These are phyloP conservation scores for Gambusia holbrooki DNA, from an alignment of 2,113 vertebrate genomes.

Conservation along the genomic window DNA sequence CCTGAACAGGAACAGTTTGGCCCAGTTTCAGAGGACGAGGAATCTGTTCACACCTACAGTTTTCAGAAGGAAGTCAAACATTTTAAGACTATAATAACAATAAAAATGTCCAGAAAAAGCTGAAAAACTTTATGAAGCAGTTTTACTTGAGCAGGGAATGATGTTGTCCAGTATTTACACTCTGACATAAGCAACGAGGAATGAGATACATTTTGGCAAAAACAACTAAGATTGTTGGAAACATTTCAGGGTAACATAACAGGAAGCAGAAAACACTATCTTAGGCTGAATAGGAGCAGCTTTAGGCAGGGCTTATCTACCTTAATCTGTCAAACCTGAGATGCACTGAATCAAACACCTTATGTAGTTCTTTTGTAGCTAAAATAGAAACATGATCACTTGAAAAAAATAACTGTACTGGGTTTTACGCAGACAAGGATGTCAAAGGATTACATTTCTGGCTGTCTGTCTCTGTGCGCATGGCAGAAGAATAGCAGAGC, in stretches of 20 bases:
- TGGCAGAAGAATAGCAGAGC: background rate
- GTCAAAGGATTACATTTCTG: background rate
- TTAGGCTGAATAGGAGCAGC: background rate
- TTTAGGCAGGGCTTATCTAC: conserved; percentile 1
- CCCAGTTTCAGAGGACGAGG: background rate
- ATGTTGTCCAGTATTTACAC: background rate
- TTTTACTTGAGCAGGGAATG: conserved; percentile 6
- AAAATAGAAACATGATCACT: background rate
- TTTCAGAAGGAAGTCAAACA: background rate
- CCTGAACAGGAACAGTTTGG: conserved; percentile 23
- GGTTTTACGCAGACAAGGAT: background rate
- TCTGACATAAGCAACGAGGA: conserved; percentile 62
- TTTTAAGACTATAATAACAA: background rate
- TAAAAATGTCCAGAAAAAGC: background rate
- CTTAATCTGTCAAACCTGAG: background rate
- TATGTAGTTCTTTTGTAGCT: background rate
- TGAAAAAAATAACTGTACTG: background rate
- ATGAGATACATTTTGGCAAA: conserved; percentile 60
- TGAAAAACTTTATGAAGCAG: too few species aligned
- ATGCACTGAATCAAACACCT: background rate
- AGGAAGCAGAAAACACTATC: background rate
- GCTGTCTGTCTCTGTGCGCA: background rate
- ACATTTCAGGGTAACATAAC: background rate
- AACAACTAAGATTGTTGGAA: conserved; percentile 30
- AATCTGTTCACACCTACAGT: background rate